phyloP scores from a whole-genome alignment of 2,797 vertebrate species.

The Artibeus lituratus region DNA sequence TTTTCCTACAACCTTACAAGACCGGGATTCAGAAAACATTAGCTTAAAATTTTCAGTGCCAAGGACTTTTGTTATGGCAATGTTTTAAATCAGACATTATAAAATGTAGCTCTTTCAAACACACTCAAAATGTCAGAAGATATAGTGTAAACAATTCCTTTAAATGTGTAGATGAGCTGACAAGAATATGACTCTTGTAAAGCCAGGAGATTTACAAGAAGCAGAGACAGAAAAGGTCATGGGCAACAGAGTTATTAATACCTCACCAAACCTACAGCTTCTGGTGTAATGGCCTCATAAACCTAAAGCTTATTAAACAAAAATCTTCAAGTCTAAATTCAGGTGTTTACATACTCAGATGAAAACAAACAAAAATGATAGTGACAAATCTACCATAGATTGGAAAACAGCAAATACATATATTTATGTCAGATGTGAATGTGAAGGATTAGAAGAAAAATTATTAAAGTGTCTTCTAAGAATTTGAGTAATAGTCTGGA shows the following conservation, averaged over 20 bases:
- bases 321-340: background rate
- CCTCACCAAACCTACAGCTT: background rate
- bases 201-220: background rate
- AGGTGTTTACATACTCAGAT: background rate
- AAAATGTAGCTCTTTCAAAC: background rate
- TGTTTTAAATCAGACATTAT: background rate
- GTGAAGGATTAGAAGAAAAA: background rate
- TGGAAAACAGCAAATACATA: background rate
- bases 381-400: background rate
- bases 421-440: background rate
- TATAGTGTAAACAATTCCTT: background rate
- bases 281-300: background rate
- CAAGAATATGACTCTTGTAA: background rate
- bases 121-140: background rate
- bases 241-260: background rate
- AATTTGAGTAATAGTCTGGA: background rate
- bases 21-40: background rate
- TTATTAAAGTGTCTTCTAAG: background rate
- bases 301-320: background rate
- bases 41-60: background rate
- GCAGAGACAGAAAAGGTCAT: background rate
- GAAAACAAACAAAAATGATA: background rate
- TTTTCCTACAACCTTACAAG: background rate
- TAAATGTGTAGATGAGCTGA: background rate
- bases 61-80: background rate